A percentile compares a stretch with the other conserved stretches of the same genome.
Conservation (phyloP, 2,797 vertebrate genomes). For the Pseudochromis fuscus region DNA sequence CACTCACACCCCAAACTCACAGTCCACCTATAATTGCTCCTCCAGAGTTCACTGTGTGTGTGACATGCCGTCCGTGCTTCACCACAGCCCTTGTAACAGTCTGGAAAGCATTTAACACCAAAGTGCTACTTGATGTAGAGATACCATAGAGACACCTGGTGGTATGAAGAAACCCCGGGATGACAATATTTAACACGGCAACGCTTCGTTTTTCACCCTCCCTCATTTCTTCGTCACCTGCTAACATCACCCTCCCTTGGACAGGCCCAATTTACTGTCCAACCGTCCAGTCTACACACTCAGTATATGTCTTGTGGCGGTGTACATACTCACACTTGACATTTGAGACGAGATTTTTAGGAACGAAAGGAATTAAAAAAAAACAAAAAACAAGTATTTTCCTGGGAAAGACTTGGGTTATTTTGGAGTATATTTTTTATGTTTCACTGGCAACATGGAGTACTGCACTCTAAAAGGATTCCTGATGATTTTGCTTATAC, state of each 20-base stretch:
- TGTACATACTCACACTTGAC: constrained; percentile 41
- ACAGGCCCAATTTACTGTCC: constrained; percentile 60
- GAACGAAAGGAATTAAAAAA: constrained; percentile 17
- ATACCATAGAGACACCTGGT: constrained; percentile 70
- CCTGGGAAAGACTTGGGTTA: constrained; percentile 38
- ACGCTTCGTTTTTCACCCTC: constrained; percentile 69
- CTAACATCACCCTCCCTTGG: constrained; percentile 61
- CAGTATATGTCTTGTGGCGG: constrained; percentile 35
- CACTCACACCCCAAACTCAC: constrained; percentile 70
- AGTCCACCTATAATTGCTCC: constrained; percentile 81
- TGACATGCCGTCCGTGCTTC: constrained; percentile 78
- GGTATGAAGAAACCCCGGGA: constrained; percentile 50
- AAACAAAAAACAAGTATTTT: no score
- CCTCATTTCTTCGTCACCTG: constrained; percentile 71
- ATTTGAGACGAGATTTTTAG: constrained; percentile 37
- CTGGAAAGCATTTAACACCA: constrained; percentile 72
- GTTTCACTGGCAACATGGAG: constrained; percentile 75
- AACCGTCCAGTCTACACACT: constrained; percentile 48
- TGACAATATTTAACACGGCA: constrained; percentile 72
- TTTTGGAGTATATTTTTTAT: constrained; percentile 44
- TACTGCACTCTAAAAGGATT: constrained; percentile 75
- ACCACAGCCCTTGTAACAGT: constrained; percentile 59
- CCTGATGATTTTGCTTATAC: constrained; percentile 74
- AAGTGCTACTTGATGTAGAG: constrained; percentile 55
- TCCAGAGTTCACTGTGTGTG: constrained; percentile 77